Evolutionary conservation across 1,140 invertebrate species (phyloP), one percentile per base, ranked within the genome.

Genomic region (Bombus balteatus): DNA sequence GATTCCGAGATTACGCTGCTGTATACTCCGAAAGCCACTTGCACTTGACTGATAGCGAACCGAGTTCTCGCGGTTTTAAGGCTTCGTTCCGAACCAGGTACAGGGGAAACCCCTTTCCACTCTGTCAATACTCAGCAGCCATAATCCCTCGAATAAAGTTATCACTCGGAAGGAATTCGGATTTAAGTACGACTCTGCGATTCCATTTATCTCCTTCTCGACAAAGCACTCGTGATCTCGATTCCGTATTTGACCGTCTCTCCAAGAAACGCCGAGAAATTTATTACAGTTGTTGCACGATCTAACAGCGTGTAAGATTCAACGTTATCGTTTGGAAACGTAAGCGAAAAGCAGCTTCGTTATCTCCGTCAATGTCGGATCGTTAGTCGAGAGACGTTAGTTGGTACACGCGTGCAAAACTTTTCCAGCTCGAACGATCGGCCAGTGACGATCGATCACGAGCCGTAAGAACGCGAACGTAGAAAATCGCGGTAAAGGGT

Each of bases 61-160:
- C 68, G 76, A 85, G 76, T 87, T 80, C 75, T 78, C 86, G 86
- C 75, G 86, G 86, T 87, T 87, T 85, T 74, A 70, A 68, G 70
- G 59, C 25, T 37, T 43, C 74, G 57, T 68, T 83, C n/a, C 37
- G 43, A 65, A 34, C 18, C n/a, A 53, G 47, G 1, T 8, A 53
- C 18, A 53, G 18, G 47, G 47, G 47, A 8, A 22, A 22, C 5
- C 47, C 18, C 47, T 12, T 3, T 43, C n/a, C 6, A 18, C 22
- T 47, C 18, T 34, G 37, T 68, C 66, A 32, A 68, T 41, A 39
- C 28, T 28, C n/a, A 9, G 37, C 68, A 28, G 3, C 37, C 37
- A 28, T 71, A 59, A 78, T 41, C 39, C 57, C 18, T 41, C 28
- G 15, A 41, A 65, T 62, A 41, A 62, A 77, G 59, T 65, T 41